A percentile compares a stretch with the other conserved stretches of the same genome.
These are phyloP conservation scores for Psammodynastes pulverulentus DNA, from an alignment of 2,113 vertebrate species.

Conservation along the genomic window DNA sequence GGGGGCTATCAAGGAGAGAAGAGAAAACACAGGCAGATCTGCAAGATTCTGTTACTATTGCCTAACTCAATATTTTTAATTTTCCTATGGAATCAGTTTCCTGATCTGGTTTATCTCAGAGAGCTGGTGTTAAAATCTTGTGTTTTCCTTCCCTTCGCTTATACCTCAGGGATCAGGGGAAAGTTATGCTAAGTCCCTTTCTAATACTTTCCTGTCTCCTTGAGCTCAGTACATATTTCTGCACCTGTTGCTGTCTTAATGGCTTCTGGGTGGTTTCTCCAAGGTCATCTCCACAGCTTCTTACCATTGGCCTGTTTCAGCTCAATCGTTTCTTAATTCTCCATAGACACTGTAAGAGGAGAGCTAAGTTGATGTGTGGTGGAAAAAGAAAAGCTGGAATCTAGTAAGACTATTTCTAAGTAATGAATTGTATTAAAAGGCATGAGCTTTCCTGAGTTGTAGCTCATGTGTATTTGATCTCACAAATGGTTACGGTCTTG, in stretches of 20 bases:
- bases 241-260: neutral
- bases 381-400: neutral
- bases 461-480: neutral
- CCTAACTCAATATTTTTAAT: neutral
- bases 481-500: neutral
- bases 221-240: neutral
- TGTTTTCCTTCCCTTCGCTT: neutral
- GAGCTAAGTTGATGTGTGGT: neutral
- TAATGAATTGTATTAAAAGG: neutral
- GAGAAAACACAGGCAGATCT: neutral
- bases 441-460: neutral
- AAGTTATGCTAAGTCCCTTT: neutral
- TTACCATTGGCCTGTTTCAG: neutral
- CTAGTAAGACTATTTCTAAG: neutral
- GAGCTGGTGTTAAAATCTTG: neutral
- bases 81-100: neutral
- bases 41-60: neutral
- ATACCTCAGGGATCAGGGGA: neutral
- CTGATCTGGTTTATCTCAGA: neutral
- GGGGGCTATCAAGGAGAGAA: neutral
- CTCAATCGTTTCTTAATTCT: neutral
- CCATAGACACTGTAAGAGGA: neutral
- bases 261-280: neutral
- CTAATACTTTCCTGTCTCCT: neutral
- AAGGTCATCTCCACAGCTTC: neutral